These are phyloP conservation scores for Grammomys dolichurus DNA, from an alignment of 2,113 vertebrate genomes.

Conservation along the genomic window DNA sequence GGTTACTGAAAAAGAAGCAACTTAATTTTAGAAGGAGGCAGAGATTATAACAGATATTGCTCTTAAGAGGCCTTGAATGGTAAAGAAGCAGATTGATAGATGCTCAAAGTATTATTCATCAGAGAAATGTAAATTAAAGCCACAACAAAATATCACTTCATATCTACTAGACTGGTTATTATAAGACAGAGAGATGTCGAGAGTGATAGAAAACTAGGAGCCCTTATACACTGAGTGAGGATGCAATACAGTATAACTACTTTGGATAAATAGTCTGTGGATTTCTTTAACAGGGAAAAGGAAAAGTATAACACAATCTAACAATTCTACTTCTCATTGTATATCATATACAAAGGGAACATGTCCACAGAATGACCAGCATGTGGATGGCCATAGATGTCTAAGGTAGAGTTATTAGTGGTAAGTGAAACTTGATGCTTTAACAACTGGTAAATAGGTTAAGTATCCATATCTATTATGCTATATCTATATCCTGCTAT, in stretches of 20 bases:
- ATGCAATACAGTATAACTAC: not conserved
- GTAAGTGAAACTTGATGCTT: not conserved
- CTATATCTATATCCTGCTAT: no score
- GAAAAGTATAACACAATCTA: not conserved
- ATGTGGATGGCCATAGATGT: not conserved
- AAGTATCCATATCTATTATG: not conserved
- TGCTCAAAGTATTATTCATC: not conserved
- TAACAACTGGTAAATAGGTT: not conserved
- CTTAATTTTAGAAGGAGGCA: not conserved
- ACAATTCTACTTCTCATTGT: not conserved
- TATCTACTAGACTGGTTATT: not conserved
- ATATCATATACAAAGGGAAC: not conserved
- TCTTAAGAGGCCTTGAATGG: not conserved
- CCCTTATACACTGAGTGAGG: not conserved
- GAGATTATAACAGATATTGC: not conserved
- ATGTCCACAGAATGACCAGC: not conserved
- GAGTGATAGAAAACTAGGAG: not conserved
- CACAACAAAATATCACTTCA: not conserved
- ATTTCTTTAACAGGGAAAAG: not conserved
- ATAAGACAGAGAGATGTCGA: not conserved
- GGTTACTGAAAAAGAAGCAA: not conserved
- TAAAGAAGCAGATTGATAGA: not conserved
- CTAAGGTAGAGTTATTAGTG: not conserved
- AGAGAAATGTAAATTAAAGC: constrained; percentile 18
- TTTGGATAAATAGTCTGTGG: constrained; percentile 24